Base-by-base conservation (phyloP, 35 echinoderm and acorn worm species). In the Strongylocentrotus purpuratus region DNA sequence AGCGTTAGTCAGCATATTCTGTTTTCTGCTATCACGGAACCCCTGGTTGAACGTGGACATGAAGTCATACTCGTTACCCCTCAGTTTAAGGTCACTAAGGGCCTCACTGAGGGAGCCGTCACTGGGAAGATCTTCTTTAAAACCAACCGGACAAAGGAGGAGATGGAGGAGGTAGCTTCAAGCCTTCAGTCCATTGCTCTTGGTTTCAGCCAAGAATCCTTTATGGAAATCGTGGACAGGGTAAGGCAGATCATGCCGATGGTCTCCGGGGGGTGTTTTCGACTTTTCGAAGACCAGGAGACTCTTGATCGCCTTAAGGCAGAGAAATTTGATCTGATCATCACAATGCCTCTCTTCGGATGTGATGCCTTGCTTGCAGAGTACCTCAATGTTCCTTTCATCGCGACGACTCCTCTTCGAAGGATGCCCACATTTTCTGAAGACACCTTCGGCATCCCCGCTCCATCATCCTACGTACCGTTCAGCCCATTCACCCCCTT, bases 341-440 rank as follows among this genome's bases (percentile, higher is more conserved):
- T 96, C n/a, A 85, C 89, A 0, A 32, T 50, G n/a, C 88, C 95
- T 28, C 28, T 94, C 90, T 20, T 25, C 32, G 91, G 33, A 15
- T 96, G 95, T 32, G 95, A 94, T 14, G 55, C 31, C 33, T 31
- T 94, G 5, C 65, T 96, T 1, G 87, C 88, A 22, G 61, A 33
- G 15, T 96, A 96, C 89, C 91, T 96, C 4, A 48, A 33, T 20
- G 60, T 96, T 7, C 95, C 95, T 28, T 96, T 96, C 90, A 45
- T 94, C n/a, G 90, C 78, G 6, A 33, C 94, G 9, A 47, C 91
- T 9, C 52, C 45, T 7, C 32, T 15, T 12, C 3, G 61, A 48
- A 46, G 89, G 25, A 20, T 0, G 9, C 89, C 95, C n/a, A 33
- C 13, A 18, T 95, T 88, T 47, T 31, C 47, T 85, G 94, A 95